Conservation (phyloP, 1,140 invertebrate species). For the Pygmarrhopalites habei region DNA sequence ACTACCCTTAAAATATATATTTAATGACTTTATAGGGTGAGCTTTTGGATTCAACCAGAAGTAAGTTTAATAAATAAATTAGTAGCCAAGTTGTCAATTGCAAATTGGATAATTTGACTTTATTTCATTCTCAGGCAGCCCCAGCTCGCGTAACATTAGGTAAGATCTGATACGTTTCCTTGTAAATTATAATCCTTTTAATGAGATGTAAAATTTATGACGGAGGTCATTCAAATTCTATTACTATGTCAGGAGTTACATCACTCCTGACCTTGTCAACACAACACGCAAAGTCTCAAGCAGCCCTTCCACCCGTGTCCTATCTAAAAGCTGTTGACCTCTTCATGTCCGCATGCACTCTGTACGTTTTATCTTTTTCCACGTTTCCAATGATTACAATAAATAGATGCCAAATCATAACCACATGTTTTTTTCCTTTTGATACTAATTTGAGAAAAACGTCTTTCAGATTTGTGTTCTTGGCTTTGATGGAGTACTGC, state of each 20-base stretch:
- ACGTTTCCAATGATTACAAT: too few species aligned
- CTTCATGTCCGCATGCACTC: conserved; percentile 84
- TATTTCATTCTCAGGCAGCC: conserved; percentile 61
- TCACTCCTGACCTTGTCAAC: conserved; percentile 82
- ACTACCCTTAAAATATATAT: too few species aligned
- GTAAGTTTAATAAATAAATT: conserved; percentile 19
- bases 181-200: too few species aligned
- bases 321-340: conserved; percentile 83
- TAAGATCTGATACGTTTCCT: too few species aligned
- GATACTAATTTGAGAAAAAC: not conserved
- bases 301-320: conserved; percentile 77
- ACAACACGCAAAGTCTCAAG: conserved; percentile 83
- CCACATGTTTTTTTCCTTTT: too few species aligned
- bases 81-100: not conserved
- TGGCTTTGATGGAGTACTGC: conserved; percentile 89
- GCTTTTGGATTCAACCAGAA: conserved; percentile 15
- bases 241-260: conserved; percentile 59
- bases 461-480: conserved; percentile 68
- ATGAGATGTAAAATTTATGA: too few species aligned
- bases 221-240: too few species aligned
- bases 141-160: conserved; percentile 72
- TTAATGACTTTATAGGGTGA: conserved; percentile 1
- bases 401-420: too few species aligned
- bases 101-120: too few species aligned
- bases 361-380: conserved; percentile 57